Evolutionary conservation across 1,140 invertebrate species (phyloP), one percentile per base, ranked within the genome.

Genomic region (Ceratina australensis): DNA sequence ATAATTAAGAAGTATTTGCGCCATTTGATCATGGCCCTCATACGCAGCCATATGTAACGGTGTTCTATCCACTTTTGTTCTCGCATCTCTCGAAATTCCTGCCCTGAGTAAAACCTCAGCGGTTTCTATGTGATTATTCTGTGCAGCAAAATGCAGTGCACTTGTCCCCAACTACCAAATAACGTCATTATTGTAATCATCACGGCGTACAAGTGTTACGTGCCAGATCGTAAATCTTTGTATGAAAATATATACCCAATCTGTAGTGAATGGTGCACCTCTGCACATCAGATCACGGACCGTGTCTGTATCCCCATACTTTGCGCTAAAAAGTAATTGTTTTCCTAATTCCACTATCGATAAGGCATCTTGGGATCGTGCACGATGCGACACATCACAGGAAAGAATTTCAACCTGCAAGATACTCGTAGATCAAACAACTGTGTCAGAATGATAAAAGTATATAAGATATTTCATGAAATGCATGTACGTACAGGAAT

Each of bases 11-110:
- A 99, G 92, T 24, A 97, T 91, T 82, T 95, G 93, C 12, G 96
- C 95, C 86, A 98, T 96, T 56, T 94, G 93, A 33, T 95, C 91
- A 91, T 98, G 96, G 0, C 97, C 98, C 87, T 97, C 96, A 88
- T 96, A 96, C 5, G 96, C 95, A 47, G 97, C 97, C 87, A 97
- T 94, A 91, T 98, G 97, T 50, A 99, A 90, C 57, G 98, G 96
- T 26, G 98, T 98, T 86, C 97, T 94, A 89, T 98, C 97, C 1
- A 98, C 97, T 93, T 99, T 99, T 18, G 97, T 98, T 82, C 96
- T 94, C 4, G 96, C 95, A 93, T 98, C 97, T 84, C 96, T 94
- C 47, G 95, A 96, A 79, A 98, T 97, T 60, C 97, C 97, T 49
- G 97, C 96, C 79, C 95, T 93, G 28, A 98, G 91, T 50, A 99